phyloP scores from a whole-genome alignment of 2,888 invertebrate species.

The Cryptophagus acutangulus region DNA sequence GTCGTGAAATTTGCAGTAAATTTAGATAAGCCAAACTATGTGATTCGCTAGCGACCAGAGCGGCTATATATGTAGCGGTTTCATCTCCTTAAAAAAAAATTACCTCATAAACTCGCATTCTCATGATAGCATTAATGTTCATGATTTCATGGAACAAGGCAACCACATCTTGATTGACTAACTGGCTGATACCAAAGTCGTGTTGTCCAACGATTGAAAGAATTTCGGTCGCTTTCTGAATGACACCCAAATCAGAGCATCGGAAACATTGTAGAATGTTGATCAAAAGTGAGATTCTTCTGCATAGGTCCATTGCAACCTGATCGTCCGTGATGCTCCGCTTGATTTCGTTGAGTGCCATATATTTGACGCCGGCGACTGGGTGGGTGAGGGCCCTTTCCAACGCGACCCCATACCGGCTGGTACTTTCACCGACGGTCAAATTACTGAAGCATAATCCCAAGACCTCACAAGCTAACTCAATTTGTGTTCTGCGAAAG shows the following conservation, averaged over 20 bases:
- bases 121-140: constrained; percentile 54
- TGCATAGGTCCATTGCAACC: constrained; percentile 35
- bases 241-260: constrained; percentile 57
- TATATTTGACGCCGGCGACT: constrained; percentile 56
- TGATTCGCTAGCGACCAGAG: too few species aligned
- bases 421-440: constrained; percentile 56
- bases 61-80: too few species aligned
- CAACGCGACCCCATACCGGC: constrained; percentile 56
- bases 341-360: constrained; percentile 60
- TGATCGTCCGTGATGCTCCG: constrained; percentile 37
- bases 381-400: constrained; percentile 61
- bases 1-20: too few species aligned
- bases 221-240: constrained; percentile 56
- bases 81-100: too few species aligned
- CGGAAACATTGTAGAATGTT: constrained; percentile 55
- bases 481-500: too few species aligned
- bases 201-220: constrained; percentile 50
- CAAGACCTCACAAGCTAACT: constrained; percentile 62
- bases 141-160: constrained; percentile 56
- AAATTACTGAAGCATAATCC: constrained; percentile 60
- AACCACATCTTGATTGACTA: constrained; percentile 55
- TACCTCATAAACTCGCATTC: constrained; percentile 66
- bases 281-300: constrained; percentile 48
- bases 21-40: too few species aligned
- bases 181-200: constrained; percentile 46